A percentile compares a stretch with the other conserved stretches of the same genome.
Evolutionary conservation across 2,113 vertebrate species (phyloP).

Genomic region (Corythaeola cristata): DNA sequence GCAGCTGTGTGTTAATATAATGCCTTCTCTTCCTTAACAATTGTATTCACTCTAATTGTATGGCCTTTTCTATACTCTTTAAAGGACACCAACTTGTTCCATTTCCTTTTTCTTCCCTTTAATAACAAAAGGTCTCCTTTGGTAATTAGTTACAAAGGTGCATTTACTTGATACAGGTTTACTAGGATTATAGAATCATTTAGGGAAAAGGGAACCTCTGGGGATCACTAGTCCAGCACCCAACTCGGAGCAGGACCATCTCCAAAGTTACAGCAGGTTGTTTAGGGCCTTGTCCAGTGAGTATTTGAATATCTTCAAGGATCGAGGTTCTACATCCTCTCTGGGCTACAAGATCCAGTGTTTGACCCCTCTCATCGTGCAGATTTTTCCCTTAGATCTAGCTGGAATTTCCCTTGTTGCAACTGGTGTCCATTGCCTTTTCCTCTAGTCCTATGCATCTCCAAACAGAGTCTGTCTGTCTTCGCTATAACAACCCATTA

Average conservation of each 20-base stretch:
- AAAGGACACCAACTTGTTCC: not conserved
- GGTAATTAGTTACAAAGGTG: not conserved
- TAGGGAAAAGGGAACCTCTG: not conserved
- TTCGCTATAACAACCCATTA: not conserved
- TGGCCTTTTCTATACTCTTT: not conserved
- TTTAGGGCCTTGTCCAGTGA: not conserved
- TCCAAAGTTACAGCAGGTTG: not conserved
- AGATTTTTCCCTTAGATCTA: not conserved
- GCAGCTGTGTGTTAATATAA: not conserved
- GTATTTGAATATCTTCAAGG: not conserved
- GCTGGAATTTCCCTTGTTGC: not conserved
- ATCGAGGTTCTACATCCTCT: not conserved
- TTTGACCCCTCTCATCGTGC: not conserved
- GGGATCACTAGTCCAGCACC: not conserved
- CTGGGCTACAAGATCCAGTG: not conserved
- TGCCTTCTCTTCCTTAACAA: not conserved
- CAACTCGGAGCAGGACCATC: not conserved
- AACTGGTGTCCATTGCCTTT: not conserved
- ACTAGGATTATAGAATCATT: not conserved
- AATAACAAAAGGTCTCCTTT: not conserved
- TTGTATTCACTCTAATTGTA: not conserved
- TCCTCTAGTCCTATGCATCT: not conserved
- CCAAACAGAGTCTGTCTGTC: not conserved
- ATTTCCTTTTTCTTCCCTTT: not conserved
- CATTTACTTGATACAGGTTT: not conserved